Conservation (phyloP, 2,113 vertebrate genomes). For the Porphyrio hochstetteri region DNA sequence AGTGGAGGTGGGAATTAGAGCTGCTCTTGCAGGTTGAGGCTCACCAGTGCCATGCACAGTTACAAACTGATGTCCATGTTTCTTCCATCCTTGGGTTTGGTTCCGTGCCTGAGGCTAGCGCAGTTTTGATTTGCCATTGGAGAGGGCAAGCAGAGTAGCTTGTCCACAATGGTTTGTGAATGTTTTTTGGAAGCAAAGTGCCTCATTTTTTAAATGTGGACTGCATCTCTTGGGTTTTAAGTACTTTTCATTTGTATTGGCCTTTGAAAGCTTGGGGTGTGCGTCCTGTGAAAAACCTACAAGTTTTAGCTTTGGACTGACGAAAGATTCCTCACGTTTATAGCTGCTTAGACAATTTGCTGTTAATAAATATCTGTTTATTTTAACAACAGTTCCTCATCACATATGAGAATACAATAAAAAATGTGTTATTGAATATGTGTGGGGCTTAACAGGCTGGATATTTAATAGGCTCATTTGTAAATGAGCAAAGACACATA, state of each 20-base stretch:
- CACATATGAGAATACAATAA: background rate
- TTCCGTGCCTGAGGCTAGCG: rapidly evolving
- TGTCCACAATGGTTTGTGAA: background rate
- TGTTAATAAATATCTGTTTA: background rate
- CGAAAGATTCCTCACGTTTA: background rate
- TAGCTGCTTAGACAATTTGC: background rate
- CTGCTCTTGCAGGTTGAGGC: background rate
- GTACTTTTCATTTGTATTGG: background rate
- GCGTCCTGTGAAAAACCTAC: background rate
- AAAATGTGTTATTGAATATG: background rate
- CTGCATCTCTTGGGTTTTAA: rapidly evolving
- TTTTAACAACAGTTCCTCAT: background rate
- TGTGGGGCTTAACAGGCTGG: background rate
- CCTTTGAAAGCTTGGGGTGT: background rate
- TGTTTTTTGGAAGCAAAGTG: rapidly evolving
- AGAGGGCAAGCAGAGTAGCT: background rate
- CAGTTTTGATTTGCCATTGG: background rate
- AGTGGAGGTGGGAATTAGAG: rapidly evolving
- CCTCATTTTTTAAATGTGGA: background rate
- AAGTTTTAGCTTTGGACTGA: background rate
- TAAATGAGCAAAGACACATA: background rate
- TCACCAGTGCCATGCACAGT: background rate
- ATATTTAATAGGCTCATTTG: background rate
- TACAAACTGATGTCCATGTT: background rate
- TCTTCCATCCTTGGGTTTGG: background rate